Evolutionary conservation across 2,113 vertebrate species (phyloP), one percentile per base, ranked within the genome.

Genomic region (Apteryx owenii): DNA sequence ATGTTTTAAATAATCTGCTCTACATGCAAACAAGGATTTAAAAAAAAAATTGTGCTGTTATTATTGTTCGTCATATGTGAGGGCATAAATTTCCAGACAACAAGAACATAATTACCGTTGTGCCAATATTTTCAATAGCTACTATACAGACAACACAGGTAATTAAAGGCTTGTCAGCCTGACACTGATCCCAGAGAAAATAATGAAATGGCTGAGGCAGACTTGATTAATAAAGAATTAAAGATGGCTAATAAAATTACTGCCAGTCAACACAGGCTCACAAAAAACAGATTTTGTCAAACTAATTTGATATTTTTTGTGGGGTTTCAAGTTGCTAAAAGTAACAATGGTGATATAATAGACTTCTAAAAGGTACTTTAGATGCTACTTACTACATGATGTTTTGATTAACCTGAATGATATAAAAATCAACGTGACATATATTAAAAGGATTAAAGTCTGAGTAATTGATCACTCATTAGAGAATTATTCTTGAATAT

Each of bases 171-270:
- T 82, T 78, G 42, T 85, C 81, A 91, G 81, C 51, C 46, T 94
- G 88, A 95, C 92, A 92, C 81, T 64, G 85, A 95, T 93, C 5
- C 2, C 75, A 91, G 71, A 85, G 36, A 91, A 96, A 95, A 96
- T 56, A 95, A 94, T 91, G 91, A 91, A 94, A 96, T 60, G 81
- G 91, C 56, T 91, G 87, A 94, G 79, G 83, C 54, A 50, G 64
- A 93, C 50, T 95, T 94, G 93, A 94, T 95, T 96, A 97, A 96
- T 94, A 96, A 91, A 42, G 89, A 96, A 96, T 88, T 90, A 96
- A 93, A 88, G 88, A 81, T 77, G 60, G 87, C 60, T 93, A 95
- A 95, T 91, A 85, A 66, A 97, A 95, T 95, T 95, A 97, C 85
- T 7, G 15, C 65, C 61, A 87, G 81, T 92, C 88, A 97, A 90